These are phyloP conservation scores for Microcebus griseorufus DNA, from an alignment of 2,113 vertebrate species.

Conservation along the genomic window DNA sequence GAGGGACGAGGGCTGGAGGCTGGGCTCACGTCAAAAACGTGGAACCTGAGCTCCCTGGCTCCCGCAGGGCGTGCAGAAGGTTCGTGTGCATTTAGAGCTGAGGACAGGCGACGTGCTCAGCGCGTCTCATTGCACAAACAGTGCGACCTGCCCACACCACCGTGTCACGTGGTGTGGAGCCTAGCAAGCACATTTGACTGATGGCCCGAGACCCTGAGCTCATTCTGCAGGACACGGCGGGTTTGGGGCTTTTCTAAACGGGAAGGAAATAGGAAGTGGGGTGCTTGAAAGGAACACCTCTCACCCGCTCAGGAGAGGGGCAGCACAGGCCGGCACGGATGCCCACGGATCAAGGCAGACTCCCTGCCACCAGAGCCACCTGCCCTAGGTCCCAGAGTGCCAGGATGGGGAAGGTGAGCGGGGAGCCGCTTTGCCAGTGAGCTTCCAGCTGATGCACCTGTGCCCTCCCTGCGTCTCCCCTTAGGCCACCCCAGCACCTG, in stretches of 20 bases:
- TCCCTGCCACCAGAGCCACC: background rate
- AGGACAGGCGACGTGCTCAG: background rate
- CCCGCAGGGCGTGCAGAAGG: background rate
- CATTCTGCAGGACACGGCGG: background rate
- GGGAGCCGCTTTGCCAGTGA: background rate
- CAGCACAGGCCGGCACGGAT: background rate
- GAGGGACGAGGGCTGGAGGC: background rate
- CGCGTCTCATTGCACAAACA: background rate
- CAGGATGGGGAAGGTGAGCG: background rate
- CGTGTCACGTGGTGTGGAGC: rapidly evolving
- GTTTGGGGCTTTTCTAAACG: background rate
- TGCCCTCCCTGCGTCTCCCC: background rate
- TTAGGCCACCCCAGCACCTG: background rate
- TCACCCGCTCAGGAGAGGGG: background rate
- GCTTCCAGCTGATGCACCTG: background rate
- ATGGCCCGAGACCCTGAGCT: background rate
- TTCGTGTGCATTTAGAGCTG: rapidly evolving
- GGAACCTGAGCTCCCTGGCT: background rate
- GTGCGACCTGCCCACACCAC: background rate
- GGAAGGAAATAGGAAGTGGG: background rate
- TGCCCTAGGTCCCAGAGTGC: background rate
- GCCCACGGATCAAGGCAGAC: background rate
- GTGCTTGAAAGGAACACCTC: background rate
- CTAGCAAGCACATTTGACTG: background rate
- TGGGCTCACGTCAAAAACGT: rapidly evolving